These are phyloP conservation scores for human (Homo sapiens) DNA, from an alignment of 2,113 vertebrate genomes.

Conservation along the genomic window GRCh38 chr11:57374501-57375000, in stretches of 20 bases:
- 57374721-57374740: not conserved
- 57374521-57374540: too few relatives aligned
- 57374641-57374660: not conserved
- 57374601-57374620: not conserved
- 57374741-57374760: not conserved
- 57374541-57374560: too few relatives aligned
- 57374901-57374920: not conserved
- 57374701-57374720: not conserved
- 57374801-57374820: not conserved
- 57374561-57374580: too few relatives aligned
- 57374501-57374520: too few relatives aligned
- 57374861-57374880: too few relatives aligned
- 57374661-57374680: not conserved
- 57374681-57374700: not conserved
- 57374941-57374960: not conserved
- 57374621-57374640: rapidly evolving
- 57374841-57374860: not conserved
- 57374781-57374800: not conserved
- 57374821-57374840: not conserved
- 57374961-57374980: not conserved
- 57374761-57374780: not conserved
- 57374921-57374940: not conserved
- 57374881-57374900: not conserved
- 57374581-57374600: too few relatives aligned
- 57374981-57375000: not conserved